Evolutionary conservation across 2,797 vertebrate genomes (phyloP), one percentile per base, ranked within the genome.

Genomic region (Fistularia commersonii): DNA sequence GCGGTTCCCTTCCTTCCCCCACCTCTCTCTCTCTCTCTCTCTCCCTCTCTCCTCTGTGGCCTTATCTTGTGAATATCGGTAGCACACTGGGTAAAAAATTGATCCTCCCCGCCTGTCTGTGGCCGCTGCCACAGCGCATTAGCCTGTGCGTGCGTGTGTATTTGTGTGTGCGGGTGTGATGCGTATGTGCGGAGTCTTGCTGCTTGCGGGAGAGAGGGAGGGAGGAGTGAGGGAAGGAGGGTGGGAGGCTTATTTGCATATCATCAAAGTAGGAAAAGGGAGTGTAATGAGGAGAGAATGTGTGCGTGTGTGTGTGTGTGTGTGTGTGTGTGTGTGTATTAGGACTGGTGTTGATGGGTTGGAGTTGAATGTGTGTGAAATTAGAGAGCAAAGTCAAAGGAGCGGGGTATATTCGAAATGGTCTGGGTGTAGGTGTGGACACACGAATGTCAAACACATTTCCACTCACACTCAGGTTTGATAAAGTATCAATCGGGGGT

Each of bases 11-110:
- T 63, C 70, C 56, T 55, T 55, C 64, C 69, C 57, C 66, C 57
- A 54, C 49, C 59, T 38, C 41, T 38, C 55, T 45, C 32, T 50
- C 55, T 23, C 48, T 54, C 52, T 31, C 46, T 41, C 54, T 15
- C 33, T 49, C 51, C 54, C 48, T 46, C 48, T 69, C 60, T 78
- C 74, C 51, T 82, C 77, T 73, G 62, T 71, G 76, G 79, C 75
- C 77, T 88, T 87, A 88, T 89, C 86, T 86, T 83, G 79, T 87
- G 83, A 89, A 87, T 87, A 88, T 87, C 81, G 73, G 84, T 79
- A 83, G 75, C 82, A 87, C 81, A 87, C 82, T 86, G 84, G 83
- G 85, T 86, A 83, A 88, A 88, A 86, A 88, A 88, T 88, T 85
- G 84, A 88, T 88, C 88, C 79, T 89, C 77, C 77, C 76, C 61